Percentiles rank a stretch among this genome's conserved stretches.
phyloP scores from a whole-genome alignment of 2,888 invertebrate species.

The Andrena trimmerana region DNA sequence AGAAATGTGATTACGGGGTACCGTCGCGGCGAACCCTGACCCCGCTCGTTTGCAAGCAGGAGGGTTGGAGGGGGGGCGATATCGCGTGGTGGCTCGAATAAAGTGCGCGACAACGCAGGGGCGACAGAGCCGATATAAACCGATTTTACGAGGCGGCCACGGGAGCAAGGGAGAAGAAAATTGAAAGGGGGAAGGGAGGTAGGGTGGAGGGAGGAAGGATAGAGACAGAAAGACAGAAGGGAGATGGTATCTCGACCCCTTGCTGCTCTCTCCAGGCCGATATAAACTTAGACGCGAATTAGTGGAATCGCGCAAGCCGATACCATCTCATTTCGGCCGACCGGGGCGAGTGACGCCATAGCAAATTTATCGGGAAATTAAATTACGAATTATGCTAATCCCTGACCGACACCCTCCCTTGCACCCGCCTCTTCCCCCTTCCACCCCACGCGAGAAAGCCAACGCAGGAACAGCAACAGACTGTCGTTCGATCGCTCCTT shows the following conservation, averaged over 20 bases:
- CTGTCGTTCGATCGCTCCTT: conserved; percentile 18
- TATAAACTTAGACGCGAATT: conserved; percentile 84
- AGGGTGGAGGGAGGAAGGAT: neutral
- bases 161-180: conserved; percentile 31
- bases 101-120: conserved; percentile 73
- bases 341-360: conserved; percentile 61
- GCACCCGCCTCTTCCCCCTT: neutral
- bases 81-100: conserved; percentile 67
- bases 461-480: conserved; percentile 1
- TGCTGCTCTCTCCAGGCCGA: conserved; percentile 70
- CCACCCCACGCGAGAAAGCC: neutral
- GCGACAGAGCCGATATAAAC: conserved; percentile 74
- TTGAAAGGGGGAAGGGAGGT: conserved; percentile 13
- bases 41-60: conserved; percentile 39
- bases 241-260: conserved; percentile 72
- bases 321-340: conserved; percentile 78
- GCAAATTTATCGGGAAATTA: conserved; percentile 83
- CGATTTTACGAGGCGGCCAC: conserved; percentile 78
- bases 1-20: conserved; percentile 37
- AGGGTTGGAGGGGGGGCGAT: conserved; percentile 45
- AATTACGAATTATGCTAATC: conserved; percentile 82
- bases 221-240: conserved; percentile 24
- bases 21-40: conserved; percentile 62
- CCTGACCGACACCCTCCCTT: neutral
- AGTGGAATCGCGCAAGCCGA: conserved; percentile 80